Evolutionary conservation across 2,888 invertebrate genomes (phyloP).

Genomic region (Cistogaster globosa): DNA sequence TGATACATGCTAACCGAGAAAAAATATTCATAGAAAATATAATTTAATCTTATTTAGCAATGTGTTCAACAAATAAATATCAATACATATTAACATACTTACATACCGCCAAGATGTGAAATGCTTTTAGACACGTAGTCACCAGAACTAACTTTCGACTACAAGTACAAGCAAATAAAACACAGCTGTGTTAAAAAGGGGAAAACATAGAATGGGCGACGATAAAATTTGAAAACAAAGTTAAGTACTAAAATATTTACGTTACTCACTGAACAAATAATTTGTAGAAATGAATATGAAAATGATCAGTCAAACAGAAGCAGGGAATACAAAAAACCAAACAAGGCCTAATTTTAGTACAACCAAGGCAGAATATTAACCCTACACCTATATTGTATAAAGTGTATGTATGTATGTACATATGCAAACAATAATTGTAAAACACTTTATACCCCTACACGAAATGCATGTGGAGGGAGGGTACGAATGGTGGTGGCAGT

Average conservation of each 20-base stretch:
- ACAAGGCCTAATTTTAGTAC: constrained; percentile 30
- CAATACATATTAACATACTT: no score
- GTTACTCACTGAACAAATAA: constrained; percentile 66
- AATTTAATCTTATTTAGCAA: no score
- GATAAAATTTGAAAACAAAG: constrained; percentile 42
- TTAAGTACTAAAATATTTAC: constrained; percentile 62
- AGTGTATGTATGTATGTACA: background rate
- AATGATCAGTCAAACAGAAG: constrained; percentile 3
- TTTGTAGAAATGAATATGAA: constrained; percentile 52
- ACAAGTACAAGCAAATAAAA: constrained; percentile 47
- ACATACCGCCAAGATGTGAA: constrained; percentile 48
- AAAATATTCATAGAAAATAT: no score
- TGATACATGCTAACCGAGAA: no score
- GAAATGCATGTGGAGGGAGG: constrained; percentile 19
- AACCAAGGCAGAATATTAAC: constrained; percentile 44
- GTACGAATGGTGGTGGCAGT: constrained; percentile 3
- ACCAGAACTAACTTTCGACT: constrained; percentile 50
- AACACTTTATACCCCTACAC: constrained; percentile 45
- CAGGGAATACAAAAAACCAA: constrained; percentile 1
- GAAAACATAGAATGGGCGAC: constrained; percentile 17
- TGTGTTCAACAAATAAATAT: no score
- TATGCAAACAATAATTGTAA: constrained; percentile 3
- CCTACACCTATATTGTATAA: constrained; percentile 19
- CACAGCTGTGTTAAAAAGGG: constrained; percentile 63
- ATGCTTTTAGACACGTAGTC: constrained; percentile 71